phyloP scores from a whole-genome alignment of 2,113 vertebrate genomes.

The Cyprinodon tularosa region DNA sequence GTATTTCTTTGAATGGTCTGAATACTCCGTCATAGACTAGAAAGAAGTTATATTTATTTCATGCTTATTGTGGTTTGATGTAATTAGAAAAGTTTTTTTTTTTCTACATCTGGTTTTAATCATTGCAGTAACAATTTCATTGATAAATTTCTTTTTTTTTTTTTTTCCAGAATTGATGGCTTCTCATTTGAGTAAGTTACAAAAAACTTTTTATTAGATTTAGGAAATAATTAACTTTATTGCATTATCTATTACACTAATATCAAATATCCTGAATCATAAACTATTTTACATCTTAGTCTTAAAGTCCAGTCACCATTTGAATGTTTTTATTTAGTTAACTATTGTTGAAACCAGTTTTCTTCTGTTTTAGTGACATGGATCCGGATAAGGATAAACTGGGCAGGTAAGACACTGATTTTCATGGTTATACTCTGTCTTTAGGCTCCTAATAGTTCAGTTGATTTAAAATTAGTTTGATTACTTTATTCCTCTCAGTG shows the following conservation, averaged over 20 bases:
- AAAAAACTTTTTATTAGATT: constrained; percentile 9
- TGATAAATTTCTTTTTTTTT: background rate
- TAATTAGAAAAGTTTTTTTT: background rate
- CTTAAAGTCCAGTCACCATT: background rate
- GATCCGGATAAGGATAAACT: constrained; percentile 98
- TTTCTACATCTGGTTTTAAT: background rate
- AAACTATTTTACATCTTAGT: background rate
- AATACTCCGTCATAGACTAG: too few species aligned
- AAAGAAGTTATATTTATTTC: too few species aligned
- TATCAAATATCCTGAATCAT: background rate
- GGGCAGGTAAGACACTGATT: constrained; percentile 82
- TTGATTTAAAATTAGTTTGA: background rate
- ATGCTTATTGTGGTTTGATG: too few species aligned
- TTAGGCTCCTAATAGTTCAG: background rate
- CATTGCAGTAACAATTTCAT: background rate
- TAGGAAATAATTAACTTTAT: background rate
- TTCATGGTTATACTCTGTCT: background rate
- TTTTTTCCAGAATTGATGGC: constrained; percentile 89
- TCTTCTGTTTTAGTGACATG: constrained; percentile 87
- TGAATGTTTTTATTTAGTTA: background rate
- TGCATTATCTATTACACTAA: background rate
- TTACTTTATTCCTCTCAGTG: background rate
- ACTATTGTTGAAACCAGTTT: constrained; percentile 1
- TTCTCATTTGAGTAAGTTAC: constrained; percentile 95
- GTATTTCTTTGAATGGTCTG: too few species aligned